Evolutionary conservation across 2,113 vertebrate genomes (phyloP), one percentile per base, ranked within the genome.

Genomic region (Malurus elegans): DNA sequence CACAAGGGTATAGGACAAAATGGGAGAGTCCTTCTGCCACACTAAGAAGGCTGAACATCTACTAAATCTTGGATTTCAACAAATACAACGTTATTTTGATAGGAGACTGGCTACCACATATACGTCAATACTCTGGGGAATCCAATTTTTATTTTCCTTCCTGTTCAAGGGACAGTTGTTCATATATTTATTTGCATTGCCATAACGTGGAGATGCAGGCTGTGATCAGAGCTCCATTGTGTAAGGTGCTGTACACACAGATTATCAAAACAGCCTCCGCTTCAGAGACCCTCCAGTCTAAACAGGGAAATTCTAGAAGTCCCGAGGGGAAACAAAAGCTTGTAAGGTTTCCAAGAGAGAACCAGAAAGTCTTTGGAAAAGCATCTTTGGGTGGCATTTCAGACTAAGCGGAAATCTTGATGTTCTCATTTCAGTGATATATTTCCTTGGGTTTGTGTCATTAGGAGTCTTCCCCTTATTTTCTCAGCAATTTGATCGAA

Each of bases 251-350:
- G 79, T 88, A 92, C 90, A 95, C 84, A 88, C 58, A 83, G 84
- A 71, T 95, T 78, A 84, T 91, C 93, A 96, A 95, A 95, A 96
- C 84, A 95, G 86, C 95, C 79, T 90, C 69, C 0, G 64, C 81
- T 95, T 96, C 90, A 96, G 92, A 97, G 81, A 93, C 38, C 67
- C 60, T 91, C 79, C 82, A 95, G 93, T 95, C 95, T 97, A 97
- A 97, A 97, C 95, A 96, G 88, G 95, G 96, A 96, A 97, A 96
- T 97, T 97, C 96, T 97, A 87, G 86, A 91, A 87, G 89, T 83
- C 96, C 90, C 51, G 0, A 79, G 90, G 67, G 96, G 74, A 95
- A 97, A 92, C 80, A 97, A 93, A 88, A 54, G 54, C 85, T 73
- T 82, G 71, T 73, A 86, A 95, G 44, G 28, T 47, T 95, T 97